These are phyloP conservation scores for Zaprionus bogoriensis DNA, from an alignment of 2,888 invertebrate species.

Conservation along the genomic window DNA sequence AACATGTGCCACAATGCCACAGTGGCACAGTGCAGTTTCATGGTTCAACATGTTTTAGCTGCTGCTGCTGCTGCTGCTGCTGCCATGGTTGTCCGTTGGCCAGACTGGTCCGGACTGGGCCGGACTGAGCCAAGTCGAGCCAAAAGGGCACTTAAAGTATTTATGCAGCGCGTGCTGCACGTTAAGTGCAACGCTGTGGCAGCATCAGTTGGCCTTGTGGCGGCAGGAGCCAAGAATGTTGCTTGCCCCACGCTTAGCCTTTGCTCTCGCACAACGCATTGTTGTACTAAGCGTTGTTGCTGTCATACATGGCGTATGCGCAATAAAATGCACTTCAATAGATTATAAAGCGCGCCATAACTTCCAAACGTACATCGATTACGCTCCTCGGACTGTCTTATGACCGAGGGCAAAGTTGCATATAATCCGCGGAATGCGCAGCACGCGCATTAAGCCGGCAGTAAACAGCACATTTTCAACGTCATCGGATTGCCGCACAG, in stretches of 20 bases:
- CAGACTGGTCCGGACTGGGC: too few species aligned
- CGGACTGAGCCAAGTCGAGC: slow-evolving; percentile 14
- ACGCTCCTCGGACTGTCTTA: slow-evolving; percentile 38
- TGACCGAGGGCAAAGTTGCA: slow-evolving; percentile 39
- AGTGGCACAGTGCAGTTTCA: not conserved
- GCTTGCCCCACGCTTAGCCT: not conserved
- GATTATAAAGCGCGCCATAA: slow-evolving; percentile 70
- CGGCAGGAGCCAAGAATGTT: not conserved
- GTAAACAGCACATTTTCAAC: slow-evolving; percentile 66
- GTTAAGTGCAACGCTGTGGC: slow-evolving; percentile 58
- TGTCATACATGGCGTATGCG: slow-evolving; percentile 45
- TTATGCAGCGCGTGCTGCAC: slow-evolving; percentile 56
- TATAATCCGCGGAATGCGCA: slow-evolving; percentile 51
- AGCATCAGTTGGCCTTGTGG: slow-evolving; percentile 17
- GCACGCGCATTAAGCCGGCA: slow-evolving; percentile 55
- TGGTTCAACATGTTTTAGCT: slow-evolving; percentile 10
- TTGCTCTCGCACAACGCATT: slow-evolving; percentile 24
- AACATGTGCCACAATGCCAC: not conserved
- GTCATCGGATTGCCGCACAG: slow-evolving; percentile 32
- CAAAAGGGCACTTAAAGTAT: slow-evolving; percentile 60
- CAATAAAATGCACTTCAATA: slow-evolving; percentile 73
- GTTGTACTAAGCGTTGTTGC: slow-evolving; percentile 4
- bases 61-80: slow-evolving; percentile 11
- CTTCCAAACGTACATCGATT: slow-evolving; percentile 61
- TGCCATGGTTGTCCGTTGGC: slow-evolving; percentile 24